Percentiles rank a stretch among this genome's conserved stretches.
These are phyloP conservation scores for Eupithecia inturbata DNA, from an alignment of 2,888 invertebrate genomes.

Conservation along the genomic window DNA sequence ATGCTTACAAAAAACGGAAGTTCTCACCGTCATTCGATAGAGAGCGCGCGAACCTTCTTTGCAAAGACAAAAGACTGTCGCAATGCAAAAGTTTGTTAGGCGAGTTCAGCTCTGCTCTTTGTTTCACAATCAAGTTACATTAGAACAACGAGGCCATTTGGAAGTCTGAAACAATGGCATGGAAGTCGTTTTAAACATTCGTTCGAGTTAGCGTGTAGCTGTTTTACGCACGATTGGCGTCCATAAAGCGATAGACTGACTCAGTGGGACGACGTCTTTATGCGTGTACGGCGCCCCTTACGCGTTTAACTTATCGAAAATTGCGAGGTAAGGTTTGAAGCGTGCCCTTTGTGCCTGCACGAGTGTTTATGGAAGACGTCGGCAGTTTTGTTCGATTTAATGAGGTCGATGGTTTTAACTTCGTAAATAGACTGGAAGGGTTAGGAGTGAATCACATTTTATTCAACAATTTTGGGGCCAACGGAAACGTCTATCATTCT, in stretches of 20 bases:
- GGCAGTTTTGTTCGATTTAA: slow-evolving; percentile 41
- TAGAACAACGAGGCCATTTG: slow-evolving; percentile 63
- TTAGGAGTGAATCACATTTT: slow-evolving; percentile 9
- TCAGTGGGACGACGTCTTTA: slow-evolving; percentile 46
- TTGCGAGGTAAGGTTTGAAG: slow-evolving; percentile 42
- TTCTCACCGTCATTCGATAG: slow-evolving; percentile 22
- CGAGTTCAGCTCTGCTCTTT: slow-evolving; percentile 60
- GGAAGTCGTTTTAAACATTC: slow-evolving; percentile 69
- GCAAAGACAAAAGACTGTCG: slow-evolving; percentile 73
- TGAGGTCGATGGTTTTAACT: slow-evolving; percentile 33
- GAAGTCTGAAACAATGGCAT: slow-evolving; percentile 63
- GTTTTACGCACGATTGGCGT: slow-evolving; percentile 70
- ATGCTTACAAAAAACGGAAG: not conserved
- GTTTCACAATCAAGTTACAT: slow-evolving; percentile 75
- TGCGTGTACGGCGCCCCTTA: slow-evolving; percentile 45
- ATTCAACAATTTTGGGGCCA: not conserved
- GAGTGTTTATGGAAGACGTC: slow-evolving; percentile 39
- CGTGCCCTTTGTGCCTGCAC: slow-evolving; percentile 37
- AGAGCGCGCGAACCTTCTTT: slow-evolving; percentile 58
- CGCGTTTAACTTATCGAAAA: slow-evolving; percentile 46
- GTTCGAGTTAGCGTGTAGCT: slow-evolving; percentile 60
- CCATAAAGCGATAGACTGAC: slow-evolving; percentile 60
- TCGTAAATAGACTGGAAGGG: slow-evolving; percentile 16
- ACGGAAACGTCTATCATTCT: not conserved
- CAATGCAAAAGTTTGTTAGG: slow-evolving; percentile 64